These are phyloP conservation scores for Cartodere bifasciata DNA, from an alignment of 2,888 invertebrate genomes.

Conservation along the genomic window DNA sequence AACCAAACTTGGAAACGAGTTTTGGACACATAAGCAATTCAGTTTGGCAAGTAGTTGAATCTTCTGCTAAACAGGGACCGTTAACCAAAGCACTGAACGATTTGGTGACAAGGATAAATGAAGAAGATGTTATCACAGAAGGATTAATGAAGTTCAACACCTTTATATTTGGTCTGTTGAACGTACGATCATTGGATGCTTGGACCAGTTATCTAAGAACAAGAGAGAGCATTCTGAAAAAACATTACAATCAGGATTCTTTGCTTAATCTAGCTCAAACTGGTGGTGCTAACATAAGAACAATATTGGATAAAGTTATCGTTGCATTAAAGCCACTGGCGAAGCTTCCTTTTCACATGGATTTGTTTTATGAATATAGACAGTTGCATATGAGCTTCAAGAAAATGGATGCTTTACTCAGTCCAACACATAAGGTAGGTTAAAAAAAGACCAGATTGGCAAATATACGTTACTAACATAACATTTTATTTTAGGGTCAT, in stretches of 20 bases:
- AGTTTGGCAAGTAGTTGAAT: slow-evolving; percentile 83
- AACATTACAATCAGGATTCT: slow-evolving; percentile 67
- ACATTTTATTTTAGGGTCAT: too few relatives aligned
- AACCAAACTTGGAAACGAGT: slow-evolving; percentile 66
- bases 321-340: slow-evolving; percentile 68
- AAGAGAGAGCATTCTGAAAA: slow-evolving; percentile 66
- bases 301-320: slow-evolving; percentile 60
- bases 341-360: slow-evolving; percentile 67
- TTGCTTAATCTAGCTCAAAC: slow-evolving; percentile 53
- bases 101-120: slow-evolving; percentile 69
- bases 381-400: slow-evolving; percentile 65
- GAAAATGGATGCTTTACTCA: slow-evolving; percentile 40
- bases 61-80: slow-evolving; percentile 75
- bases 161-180: slow-evolving; percentile 74
- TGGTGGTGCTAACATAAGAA: slow-evolving; percentile 45
- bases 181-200: slow-evolving; percentile 77
- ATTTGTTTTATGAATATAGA: slow-evolving; percentile 66
- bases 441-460: too few relatives aligned
- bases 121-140: slow-evolving; percentile 67
- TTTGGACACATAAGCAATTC: slow-evolving; percentile 79
- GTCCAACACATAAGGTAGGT: slow-evolving; percentile 30
- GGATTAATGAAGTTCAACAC: slow-evolving; percentile 81
- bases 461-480: too few relatives aligned
- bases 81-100: slow-evolving; percentile 74
- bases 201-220: slow-evolving; percentile 81